Evolutionary conservation across 2,113 vertebrate genomes (phyloP).

Genomic region (Illadopsis cleaveri): DNA sequence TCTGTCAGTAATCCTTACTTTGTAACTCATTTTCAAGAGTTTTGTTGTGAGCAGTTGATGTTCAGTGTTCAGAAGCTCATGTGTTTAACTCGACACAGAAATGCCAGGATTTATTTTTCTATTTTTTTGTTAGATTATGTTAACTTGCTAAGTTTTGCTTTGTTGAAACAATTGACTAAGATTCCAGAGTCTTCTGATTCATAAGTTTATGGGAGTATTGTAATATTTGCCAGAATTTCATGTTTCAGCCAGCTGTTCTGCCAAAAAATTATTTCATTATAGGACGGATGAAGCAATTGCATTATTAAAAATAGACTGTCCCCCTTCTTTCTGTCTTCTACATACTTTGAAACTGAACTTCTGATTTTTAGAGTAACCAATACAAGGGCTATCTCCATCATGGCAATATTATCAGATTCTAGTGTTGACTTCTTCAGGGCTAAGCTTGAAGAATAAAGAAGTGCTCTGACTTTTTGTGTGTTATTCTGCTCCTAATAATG

Average conservation of each 20-base stretch:
- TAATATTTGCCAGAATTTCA: constrained; percentile 9
- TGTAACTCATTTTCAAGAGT: not conserved
- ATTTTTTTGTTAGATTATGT: not conserved
- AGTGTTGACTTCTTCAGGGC: not conserved
- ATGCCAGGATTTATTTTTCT: not conserved
- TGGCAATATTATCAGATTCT: not conserved
- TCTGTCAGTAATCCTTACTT: not conserved
- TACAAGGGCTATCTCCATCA: not conserved
- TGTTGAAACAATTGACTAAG: not conserved
- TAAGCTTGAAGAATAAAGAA: not conserved
- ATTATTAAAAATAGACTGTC: not conserved
- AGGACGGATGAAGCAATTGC: not conserved
- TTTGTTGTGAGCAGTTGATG: not conserved
- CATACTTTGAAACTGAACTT: not conserved
- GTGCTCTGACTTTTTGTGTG: not conserved
- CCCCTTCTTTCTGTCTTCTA: not conserved
- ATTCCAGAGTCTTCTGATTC: not conserved
- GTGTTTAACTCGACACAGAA: not conserved
- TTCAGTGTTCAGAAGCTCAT: not conserved
- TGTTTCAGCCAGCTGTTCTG: not conserved
- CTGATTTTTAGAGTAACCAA: not conserved
- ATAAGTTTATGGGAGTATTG: not conserved
- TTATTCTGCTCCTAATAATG: not conserved
- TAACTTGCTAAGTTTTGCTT: not conserved
- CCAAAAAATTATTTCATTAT: constrained; percentile 7